Percentiles rank a stretch among this genome's conserved stretches.
phyloP scores from a whole-genome alignment of 2,797 vertebrate species.

The Choloepus didactylus region DNA sequence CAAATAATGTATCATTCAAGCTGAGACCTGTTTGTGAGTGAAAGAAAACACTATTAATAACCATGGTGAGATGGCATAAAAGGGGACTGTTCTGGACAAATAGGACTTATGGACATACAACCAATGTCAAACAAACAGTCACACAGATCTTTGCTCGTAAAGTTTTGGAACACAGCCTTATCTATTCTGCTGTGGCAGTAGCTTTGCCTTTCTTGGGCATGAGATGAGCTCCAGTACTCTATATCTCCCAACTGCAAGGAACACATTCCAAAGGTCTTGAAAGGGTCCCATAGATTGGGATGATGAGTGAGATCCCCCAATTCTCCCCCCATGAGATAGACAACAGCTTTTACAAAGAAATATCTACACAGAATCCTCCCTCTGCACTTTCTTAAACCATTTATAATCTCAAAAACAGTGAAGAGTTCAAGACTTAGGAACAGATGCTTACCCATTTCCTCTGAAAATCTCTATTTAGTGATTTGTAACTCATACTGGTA shows the following conservation, averaged over 20 bases:
- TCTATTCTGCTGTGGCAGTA: background rate
- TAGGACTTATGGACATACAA: background rate
- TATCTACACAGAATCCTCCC: background rate
- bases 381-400: slow-evolving; percentile 51
- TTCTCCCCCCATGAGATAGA: slow-evolving; percentile 19
- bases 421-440: slow-evolving; percentile 55
- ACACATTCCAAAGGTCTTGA: background rate
- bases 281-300: background rate
- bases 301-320: background rate
- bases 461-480: slow-evolving; percentile 67
- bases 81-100: background rate
- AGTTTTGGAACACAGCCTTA: background rate
- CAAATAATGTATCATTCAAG: background rate
- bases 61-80: background rate
- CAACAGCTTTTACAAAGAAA: background rate
- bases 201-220: background rate
- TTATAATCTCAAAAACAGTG: slow-evolving; percentile 56
- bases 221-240: background rate
- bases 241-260: background rate
- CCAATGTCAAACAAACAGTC: background rate
- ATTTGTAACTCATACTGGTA: slow-evolving; percentile 59
- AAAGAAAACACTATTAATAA: background rate
- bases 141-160: background rate
- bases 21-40: background rate
- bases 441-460: slow-evolving; percentile 63